These are phyloP conservation scores for Dipodomys stephensi DNA, from an alignment of 2,113 vertebrate species.

Conservation along the genomic window DNA sequence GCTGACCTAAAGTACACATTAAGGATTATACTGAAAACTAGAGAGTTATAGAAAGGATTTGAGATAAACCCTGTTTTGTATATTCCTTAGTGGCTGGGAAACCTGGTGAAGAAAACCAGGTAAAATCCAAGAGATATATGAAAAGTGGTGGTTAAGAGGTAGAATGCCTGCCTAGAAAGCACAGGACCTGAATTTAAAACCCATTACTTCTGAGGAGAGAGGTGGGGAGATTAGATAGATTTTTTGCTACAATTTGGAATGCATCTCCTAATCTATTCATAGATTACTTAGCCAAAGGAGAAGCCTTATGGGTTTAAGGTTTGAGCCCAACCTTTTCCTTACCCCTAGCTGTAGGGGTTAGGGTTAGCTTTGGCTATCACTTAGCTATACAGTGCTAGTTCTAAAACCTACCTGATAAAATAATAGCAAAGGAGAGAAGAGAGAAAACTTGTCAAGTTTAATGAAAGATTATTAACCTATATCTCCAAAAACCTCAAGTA, in stretches of 20 bases:
- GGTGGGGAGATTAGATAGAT: too few species aligned
- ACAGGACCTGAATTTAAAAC: too few species aligned
- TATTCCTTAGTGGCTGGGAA: not conserved
- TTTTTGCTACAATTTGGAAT: not conserved
- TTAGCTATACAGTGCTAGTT: too few species aligned
- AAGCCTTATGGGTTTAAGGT: not conserved
- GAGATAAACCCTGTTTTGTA: not conserved
- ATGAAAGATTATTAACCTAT: not conserved
- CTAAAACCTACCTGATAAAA: not conserved
- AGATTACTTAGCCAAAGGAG: not conserved
- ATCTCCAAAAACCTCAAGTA: not conserved
- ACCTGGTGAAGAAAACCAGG: not conserved
- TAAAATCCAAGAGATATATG: not conserved
- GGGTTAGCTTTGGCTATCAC: too few species aligned
- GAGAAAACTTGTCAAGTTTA: conserved; percentile 17
- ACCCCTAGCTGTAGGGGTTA: not conserved
- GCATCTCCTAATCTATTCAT: not conserved
- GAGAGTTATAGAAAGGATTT: not conserved
- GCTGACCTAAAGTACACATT: not conserved
- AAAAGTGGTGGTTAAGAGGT: not conserved
- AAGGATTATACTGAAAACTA: not conserved
- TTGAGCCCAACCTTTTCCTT: not conserved
- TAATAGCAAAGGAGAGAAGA: not conserved
- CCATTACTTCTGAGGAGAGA: too few species aligned
- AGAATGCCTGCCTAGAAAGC: too few species aligned